Conservation (phyloP, 2,888 invertebrate genomes). For the Cerceris ruficornis region DNA sequence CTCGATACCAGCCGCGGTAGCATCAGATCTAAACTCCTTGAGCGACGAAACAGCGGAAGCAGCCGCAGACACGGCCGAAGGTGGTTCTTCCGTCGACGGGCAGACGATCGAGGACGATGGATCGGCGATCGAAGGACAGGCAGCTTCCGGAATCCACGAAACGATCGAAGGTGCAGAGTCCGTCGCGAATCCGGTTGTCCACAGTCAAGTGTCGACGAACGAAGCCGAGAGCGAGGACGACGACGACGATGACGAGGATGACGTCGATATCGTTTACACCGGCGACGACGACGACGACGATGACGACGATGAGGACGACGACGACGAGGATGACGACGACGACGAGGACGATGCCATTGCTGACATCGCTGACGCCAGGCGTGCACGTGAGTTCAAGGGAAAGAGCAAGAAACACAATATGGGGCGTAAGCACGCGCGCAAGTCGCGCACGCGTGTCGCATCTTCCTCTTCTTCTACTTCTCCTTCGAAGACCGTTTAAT, state of each 20-base stretch:
- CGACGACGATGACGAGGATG: conserved; percentile 85
- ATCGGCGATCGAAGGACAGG: conserved; percentile 78
- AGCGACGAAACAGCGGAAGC: conserved; percentile 77
- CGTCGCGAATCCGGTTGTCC: conserved; percentile 65
- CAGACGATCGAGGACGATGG: conserved; percentile 79
- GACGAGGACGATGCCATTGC: conserved; percentile 87
- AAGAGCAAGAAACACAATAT: conserved; percentile 79
- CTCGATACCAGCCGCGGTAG: conserved; percentile 75
- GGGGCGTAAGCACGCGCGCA: conserved; percentile 73
- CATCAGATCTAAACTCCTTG: conserved; percentile 75
- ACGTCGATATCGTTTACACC: conserved; percentile 79
- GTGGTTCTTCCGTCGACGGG: conserved; percentile 68
- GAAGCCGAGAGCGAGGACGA: conserved; percentile 86
- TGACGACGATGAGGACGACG: conserved; percentile 86
- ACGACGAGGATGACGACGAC: conserved; percentile 87
- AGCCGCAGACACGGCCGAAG: conserved; percentile 77
- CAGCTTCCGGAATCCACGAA: conserved; percentile 78
- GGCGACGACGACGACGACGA: conserved; percentile 83
- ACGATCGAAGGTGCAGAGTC: conserved; percentile 80
- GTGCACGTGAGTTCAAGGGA: conserved; percentile 94
- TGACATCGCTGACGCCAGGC: conserved; percentile 86
- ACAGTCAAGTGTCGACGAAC: conserved; percentile 71
- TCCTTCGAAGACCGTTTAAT: conserved; percentile 40
- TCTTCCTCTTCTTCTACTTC: conserved; percentile 2
- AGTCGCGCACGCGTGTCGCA: conserved; percentile 51